phyloP scores from a whole-genome alignment of 1,140 invertebrate genomes.

The Cydia fagiglandana region DNA sequence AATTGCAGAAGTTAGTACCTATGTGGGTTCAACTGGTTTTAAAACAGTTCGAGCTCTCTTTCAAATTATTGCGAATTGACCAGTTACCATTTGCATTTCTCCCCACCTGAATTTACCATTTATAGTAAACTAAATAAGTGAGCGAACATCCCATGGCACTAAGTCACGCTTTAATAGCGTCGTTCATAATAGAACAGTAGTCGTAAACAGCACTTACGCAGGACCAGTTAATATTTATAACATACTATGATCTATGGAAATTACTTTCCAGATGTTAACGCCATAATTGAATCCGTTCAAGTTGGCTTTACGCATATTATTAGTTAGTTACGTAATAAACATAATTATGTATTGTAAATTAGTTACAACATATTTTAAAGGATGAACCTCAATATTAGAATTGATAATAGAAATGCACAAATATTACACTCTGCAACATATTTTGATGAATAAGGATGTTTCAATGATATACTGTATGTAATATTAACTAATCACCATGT shows the following conservation, averaged over 20 bases:
- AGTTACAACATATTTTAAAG: too few relatives aligned
- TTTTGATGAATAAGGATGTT: too few relatives aligned
- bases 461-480: too few relatives aligned
- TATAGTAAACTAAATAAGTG: background rate
- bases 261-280: constrained; percentile 9
- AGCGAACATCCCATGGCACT: background rate
- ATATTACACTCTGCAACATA: too few relatives aligned
- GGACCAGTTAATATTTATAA: constrained; percentile 17
- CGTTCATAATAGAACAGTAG: constrained; percentile 3
- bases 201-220: constrained; percentile 9
- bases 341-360: background rate
- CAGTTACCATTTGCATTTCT: too few relatives aligned
- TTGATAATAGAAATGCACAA: too few relatives aligned
- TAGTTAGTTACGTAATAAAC: background rate
- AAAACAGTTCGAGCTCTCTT: background rate
- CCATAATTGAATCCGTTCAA: background rate
- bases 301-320: constrained; percentile 2
- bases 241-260: constrained; percentile 4
- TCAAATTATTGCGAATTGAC: background rate
- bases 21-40: background rate
- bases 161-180: constrained; percentile 1
- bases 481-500: too few relatives aligned
- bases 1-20: too few relatives aligned
- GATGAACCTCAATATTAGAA: too few relatives aligned
- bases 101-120: too few relatives aligned